Percentiles rank a stretch among this genome's conserved stretches.
Conservation (phyloP, 2,888 invertebrate species). For the Phortica okadai region DNA sequence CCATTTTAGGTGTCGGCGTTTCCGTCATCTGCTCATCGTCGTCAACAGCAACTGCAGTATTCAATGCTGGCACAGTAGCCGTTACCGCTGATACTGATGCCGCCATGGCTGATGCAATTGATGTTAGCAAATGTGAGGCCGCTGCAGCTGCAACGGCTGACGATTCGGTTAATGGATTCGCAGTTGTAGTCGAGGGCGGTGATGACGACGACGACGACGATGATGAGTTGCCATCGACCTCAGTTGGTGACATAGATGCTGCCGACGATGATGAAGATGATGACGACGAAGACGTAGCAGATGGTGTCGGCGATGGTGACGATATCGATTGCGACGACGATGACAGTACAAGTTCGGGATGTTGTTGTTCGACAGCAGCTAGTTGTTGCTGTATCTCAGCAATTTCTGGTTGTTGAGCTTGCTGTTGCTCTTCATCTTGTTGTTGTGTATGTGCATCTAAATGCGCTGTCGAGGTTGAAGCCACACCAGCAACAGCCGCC, state of each 20-base stretch:
- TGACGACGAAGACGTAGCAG: slow-evolving; percentile 56
- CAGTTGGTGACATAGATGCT: slow-evolving; percentile 59
- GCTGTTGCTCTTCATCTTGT: slow-evolving; percentile 58
- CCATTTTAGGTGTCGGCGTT: slow-evolving; percentile 38
- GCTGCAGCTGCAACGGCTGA: slow-evolving; percentile 68
- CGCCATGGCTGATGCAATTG: slow-evolving; percentile 65
- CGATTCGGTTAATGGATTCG: slow-evolving; percentile 59
- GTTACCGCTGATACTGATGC: slow-evolving; percentile 73
- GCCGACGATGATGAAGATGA: slow-evolving; percentile 56
- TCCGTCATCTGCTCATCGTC: slow-evolving; percentile 46
- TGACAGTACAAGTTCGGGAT: slow-evolving; percentile 72
- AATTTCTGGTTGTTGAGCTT: slow-evolving; percentile 53
- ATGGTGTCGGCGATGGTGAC: slow-evolving; percentile 55
- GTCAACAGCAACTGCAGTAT: slow-evolving; percentile 46
- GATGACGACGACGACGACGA: slow-evolving; percentile 47
- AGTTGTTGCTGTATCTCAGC: slow-evolving; percentile 68
- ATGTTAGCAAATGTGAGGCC: slow-evolving; percentile 73
- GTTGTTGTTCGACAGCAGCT: slow-evolving; percentile 65
- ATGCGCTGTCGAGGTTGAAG: slow-evolving; percentile 58
- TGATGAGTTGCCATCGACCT: slow-evolving; percentile 41
- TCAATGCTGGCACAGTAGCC: slow-evolving; percentile 53
- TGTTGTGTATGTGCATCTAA: slow-evolving; percentile 57
- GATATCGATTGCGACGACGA: slow-evolving; percentile 51
- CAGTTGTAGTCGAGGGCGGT: slow-evolving; percentile 43
- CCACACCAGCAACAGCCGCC: slow-evolving; percentile 60